Percentiles rank a stretch among this genome's conserved stretches.
Evolutionary conservation across 1,140 invertebrate species (phyloP).

Genomic region (Oppia nitens): DNA sequence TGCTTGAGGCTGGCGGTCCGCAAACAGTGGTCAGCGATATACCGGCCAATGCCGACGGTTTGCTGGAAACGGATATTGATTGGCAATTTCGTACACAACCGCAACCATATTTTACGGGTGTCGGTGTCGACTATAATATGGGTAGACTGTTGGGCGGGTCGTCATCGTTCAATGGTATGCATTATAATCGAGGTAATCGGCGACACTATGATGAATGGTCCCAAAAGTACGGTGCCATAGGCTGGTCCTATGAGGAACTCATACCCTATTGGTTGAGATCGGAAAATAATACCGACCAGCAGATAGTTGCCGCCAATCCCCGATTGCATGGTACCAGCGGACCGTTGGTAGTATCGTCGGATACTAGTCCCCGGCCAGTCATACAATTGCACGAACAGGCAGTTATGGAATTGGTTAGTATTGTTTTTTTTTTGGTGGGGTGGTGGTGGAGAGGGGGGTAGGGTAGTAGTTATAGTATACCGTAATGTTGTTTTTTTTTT

Average conservation of each 20-base stretch:
- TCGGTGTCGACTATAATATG: conserved; percentile 42
- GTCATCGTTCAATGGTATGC: conserved; percentile 84
- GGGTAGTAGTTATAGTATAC: no score
- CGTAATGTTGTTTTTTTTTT: no score
- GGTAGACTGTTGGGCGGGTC: conserved; percentile 60
- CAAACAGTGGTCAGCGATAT: conserved; percentile 56
- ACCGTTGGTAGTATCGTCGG: conserved; percentile 6
- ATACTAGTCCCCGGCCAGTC: no score
- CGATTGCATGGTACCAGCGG: not conserved
- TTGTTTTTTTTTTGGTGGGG: no score
- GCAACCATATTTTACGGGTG: conserved; percentile 42
- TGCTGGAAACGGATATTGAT: conserved; percentile 46
- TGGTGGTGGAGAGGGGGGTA: no score
- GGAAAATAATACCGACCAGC: conserved; percentile 71
- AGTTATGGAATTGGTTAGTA: no score
- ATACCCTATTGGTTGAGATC: conserved; percentile 65
- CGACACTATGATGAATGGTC: conserved; percentile 89
- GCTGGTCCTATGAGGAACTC: conserved; percentile 74
- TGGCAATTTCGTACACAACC: conserved; percentile 69
- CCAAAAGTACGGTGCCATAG: conserved; percentile 65
- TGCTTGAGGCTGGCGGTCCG: no score
- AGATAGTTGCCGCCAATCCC: conserved; percentile 36
- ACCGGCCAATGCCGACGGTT: conserved; percentile 40
- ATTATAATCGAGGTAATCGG: conserved; percentile 79
- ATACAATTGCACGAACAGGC: conserved; percentile 41